Evolutionary conservation across 1,140 invertebrate genomes (phyloP).

Genomic region (Drosophila grimshawi): DNA sequence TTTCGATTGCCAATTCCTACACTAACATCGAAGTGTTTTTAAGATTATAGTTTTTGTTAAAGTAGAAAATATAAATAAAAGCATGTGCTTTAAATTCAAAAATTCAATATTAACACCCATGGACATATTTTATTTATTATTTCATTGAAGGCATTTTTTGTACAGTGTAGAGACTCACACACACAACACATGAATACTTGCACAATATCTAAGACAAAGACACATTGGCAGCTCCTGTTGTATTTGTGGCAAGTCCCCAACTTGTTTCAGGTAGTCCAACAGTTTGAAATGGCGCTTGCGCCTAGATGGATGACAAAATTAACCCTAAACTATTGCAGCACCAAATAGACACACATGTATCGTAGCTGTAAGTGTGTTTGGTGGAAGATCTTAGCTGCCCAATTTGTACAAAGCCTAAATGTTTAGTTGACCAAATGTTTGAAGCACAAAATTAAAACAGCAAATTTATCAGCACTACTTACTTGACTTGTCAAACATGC

Average conservation of each 20-base stretch:
- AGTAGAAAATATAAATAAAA: too few species aligned
- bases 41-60: too few species aligned
- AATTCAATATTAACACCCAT: too few species aligned
- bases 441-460: conserved; percentile 28
- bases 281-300: not conserved
- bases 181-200: conserved; percentile 16
- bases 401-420: conserved; percentile 56
- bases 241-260: conserved; percentile 11
- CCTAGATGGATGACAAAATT: conserved; percentile 17
- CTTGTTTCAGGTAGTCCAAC: conserved; percentile 13
- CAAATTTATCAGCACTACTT: conserved; percentile 23
- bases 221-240: conserved; percentile 53
- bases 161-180: conserved; percentile 3
- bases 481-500: too few species aligned
- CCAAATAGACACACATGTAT: conserved; percentile 40
- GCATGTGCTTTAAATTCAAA: too few species aligned
- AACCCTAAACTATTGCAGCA: conserved; percentile 47
- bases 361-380: not conserved
- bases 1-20: too few species aligned
- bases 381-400: conserved; percentile 26
- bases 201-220: conserved; percentile 43
- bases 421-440: not conserved
- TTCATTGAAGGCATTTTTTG: not conserved
- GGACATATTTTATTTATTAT: too few species aligned
- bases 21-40: too few species aligned